Base-by-base conservation (phyloP, 1,140 invertebrate species). In the Nasonia vitripennis region DNA sequence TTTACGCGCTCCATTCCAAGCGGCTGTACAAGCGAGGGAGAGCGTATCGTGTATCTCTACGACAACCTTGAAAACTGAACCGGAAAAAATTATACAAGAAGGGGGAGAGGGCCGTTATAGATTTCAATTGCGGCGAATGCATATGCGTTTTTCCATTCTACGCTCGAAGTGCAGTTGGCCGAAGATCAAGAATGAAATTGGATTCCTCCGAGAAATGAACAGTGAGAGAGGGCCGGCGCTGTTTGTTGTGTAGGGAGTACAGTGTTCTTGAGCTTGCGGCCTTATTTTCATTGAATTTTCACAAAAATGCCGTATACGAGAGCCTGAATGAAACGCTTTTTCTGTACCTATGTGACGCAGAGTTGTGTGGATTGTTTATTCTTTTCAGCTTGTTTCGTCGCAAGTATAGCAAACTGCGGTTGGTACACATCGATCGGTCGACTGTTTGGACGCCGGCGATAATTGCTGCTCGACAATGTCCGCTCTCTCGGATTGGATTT, bases 111-210 rank as follows among this genome's bases (percentile, higher is more conserved):
- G 3, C n/a, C 37, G 12, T 77, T 45, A 41, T n/a, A 10, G 31
- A 48, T 48, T 77, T 45, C 37, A 23, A 45, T 45, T 10, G 34
- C n/a, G 34, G n/a, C 17, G 11, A 71, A 45, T 51, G 17, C 31
- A 73, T 62, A 17, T 34, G 31, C 67, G 10, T 55, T 37, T 45
- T 23, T 83, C 34, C 34, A 31, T 78, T 70, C 37, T 6, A 34
- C 5, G 2, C 34, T 48, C 31, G 41, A 85, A 73, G 62, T 10
- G 17, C 45, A 86, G n/a, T 83, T 86, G 85, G 81, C 81, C 20
- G 23, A 10, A 68, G 27, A 77, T 83, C 75, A 86, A 86, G 67
- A 83, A 79, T 55, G 74, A 79, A 80, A 80, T 79, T 82, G 70
- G 71, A 81, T 81, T 75, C n/a, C 27, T 67, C 11, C 37, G 23